A percentile compares a stretch with the other conserved stretches of the same genome.
These are phyloP conservation scores for Spea bombifrons DNA, from an alignment of 2,113 vertebrate genomes.

Conservation along the genomic window DNA sequence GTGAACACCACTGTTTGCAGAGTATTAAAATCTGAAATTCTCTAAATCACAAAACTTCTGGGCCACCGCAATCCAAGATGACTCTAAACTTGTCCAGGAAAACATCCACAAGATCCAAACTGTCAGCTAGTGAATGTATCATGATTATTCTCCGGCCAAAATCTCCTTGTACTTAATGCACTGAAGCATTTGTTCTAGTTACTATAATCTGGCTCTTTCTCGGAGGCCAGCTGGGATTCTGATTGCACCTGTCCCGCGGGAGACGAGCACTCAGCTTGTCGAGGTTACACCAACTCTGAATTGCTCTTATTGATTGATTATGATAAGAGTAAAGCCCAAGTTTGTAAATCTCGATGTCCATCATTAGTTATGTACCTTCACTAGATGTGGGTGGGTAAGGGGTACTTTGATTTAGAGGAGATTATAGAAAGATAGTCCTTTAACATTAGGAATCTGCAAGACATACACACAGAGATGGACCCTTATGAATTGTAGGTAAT, in stretches of 20 bases:
- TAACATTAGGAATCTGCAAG: neutral
- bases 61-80: no score
- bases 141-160: neutral
- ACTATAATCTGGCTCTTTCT: conserved; percentile 55
- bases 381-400: conserved; percentile 26
- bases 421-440: neutral
- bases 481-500: conserved; percentile 29
- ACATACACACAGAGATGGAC: neutral
- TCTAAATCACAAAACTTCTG: no score
- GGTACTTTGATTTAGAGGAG: conserved; percentile 28
- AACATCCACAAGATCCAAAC: neutral
- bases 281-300: conserved; percentile 50
- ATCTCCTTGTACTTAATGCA: conserved; percentile 12
- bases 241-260: conserved; percentile 53
- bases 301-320: conserved; percentile 58
- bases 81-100: no score
- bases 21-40: no score
- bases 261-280: conserved; percentile 48
- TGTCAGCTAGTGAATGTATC: neutral
- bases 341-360: conserved; percentile 29
- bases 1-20: no score
- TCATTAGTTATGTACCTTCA: conserved; percentile 33
- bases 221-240: conserved; percentile 55
- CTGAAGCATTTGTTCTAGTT: conserved; percentile 50
- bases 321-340: conserved; percentile 42